phyloP scores from a whole-genome alignment of 2,113 vertebrate genomes.

The Leptocoma aspasia region DNA sequence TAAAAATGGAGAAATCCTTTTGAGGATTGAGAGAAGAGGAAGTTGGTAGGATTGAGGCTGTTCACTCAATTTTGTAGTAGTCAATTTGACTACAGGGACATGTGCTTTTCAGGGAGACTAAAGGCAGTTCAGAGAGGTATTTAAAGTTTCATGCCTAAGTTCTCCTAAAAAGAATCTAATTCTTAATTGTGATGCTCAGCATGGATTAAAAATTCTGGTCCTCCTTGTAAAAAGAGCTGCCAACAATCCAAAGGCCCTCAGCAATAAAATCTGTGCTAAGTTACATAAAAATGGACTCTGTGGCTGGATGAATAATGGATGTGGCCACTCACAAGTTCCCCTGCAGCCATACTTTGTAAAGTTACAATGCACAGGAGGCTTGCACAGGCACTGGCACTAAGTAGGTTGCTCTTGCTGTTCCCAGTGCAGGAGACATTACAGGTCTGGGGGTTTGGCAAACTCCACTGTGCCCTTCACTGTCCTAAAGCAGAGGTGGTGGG shows the following conservation, averaged over 20 bases:
- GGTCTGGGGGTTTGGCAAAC: background rate
- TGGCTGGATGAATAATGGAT: background rate
- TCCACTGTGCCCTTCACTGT: background rate
- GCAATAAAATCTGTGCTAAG: background rate
- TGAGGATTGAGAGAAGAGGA: constrained; percentile 37
- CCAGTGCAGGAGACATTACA: background rate
- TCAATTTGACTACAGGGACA: background rate
- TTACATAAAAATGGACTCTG: background rate
- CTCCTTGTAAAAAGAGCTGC: background rate
- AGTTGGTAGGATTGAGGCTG: background rate
- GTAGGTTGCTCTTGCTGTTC: background rate
- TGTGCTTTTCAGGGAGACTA: background rate
- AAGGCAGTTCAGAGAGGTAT: background rate
- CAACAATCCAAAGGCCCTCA: background rate
- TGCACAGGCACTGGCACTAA: background rate
- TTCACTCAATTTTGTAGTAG: background rate
- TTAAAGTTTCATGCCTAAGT: background rate
- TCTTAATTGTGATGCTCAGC: background rate
- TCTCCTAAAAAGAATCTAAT: background rate
- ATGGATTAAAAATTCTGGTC: background rate
- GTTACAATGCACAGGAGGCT: background rate
- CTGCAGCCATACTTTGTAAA: background rate
- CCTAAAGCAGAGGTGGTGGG: background rate
- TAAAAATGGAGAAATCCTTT: constrained; percentile 41
- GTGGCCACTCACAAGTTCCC: background rate